Evolutionary conservation across 2,888 invertebrate species (phyloP).

Genomic region (Mimas tiliae): DNA sequence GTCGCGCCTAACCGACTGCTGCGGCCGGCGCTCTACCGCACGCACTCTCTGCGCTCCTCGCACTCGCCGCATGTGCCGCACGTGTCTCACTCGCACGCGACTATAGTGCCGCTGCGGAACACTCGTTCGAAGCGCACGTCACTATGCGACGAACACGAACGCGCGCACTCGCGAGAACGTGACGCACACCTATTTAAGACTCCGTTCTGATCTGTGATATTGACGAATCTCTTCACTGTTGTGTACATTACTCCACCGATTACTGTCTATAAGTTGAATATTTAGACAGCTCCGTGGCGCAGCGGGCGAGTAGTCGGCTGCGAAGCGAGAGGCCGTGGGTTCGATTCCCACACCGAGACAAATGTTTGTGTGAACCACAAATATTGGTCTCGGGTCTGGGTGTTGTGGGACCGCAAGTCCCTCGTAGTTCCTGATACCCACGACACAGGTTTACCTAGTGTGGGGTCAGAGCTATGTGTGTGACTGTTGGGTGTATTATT

Average conservation of each 20-base stretch:
- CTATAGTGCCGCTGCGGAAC: constrained; percentile 70
- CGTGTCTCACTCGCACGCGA: constrained; percentile 55
- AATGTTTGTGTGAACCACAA: no score
- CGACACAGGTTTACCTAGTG: no score
- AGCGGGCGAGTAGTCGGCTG: no score
- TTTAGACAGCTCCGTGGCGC: no score
- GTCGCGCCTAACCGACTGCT: constrained; percentile 71
- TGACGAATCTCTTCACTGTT: constrained; percentile 45
- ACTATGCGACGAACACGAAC: constrained; percentile 58
- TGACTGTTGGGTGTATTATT: no score
- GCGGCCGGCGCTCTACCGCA: constrained; percentile 61
- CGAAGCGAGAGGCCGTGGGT: no score
- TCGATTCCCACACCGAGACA: no score
- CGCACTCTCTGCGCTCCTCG: constrained; percentile 65
- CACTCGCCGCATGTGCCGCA: constrained; percentile 48
- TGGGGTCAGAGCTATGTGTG: no score
- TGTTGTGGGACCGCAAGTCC: no score
- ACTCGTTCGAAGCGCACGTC: constrained; percentile 70
- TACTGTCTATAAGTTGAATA: constrained; percentile 50
- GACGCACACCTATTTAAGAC: constrained; percentile 72
- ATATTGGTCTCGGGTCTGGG: no score
- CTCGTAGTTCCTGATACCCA: no score
- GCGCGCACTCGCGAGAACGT: constrained; percentile 39
- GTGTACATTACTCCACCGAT: constrained; percentile 72
- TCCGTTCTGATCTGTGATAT: constrained; percentile 80